phyloP scores from a whole-genome alignment of 2,113 vertebrate genomes.

The Montifringilla adamsi region DNA sequence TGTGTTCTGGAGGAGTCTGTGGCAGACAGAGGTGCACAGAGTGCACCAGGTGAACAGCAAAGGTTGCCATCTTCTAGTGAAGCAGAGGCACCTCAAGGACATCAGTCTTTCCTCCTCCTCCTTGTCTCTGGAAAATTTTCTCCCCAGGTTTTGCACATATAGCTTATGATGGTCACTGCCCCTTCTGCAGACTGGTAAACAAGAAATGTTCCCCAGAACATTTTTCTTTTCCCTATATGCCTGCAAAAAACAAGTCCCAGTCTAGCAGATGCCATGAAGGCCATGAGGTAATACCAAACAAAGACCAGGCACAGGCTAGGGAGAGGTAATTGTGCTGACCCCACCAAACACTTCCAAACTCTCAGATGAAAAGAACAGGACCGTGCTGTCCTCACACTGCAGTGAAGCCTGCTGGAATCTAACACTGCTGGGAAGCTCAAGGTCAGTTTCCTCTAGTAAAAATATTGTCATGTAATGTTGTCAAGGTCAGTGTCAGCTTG shows the following conservation, averaged over 20 bases:
- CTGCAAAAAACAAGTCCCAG: background rate
- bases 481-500: slow-evolving; percentile 55
- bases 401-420: background rate
- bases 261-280: background rate
- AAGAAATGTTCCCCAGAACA: background rate
- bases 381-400: fast-evolving
- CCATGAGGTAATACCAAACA: background rate
- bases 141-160: background rate
- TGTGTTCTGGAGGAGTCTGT: background rate
- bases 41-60: fast-evolving
- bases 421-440: background rate
- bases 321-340: background rate
- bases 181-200: background rate
- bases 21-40: fast-evolving
- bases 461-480: background rate
- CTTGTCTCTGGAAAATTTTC: background rate
- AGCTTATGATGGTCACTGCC: background rate
- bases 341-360: background rate
- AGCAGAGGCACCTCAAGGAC: background rate
- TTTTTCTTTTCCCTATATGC: background rate
- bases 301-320: background rate
- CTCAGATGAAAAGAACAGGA: background rate
- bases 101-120: background rate
- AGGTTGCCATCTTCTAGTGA: background rate
- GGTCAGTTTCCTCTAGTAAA: background rate